phyloP scores from a whole-genome alignment of 2,797 vertebrate species.

The Ataeniobius toweri region DNA sequence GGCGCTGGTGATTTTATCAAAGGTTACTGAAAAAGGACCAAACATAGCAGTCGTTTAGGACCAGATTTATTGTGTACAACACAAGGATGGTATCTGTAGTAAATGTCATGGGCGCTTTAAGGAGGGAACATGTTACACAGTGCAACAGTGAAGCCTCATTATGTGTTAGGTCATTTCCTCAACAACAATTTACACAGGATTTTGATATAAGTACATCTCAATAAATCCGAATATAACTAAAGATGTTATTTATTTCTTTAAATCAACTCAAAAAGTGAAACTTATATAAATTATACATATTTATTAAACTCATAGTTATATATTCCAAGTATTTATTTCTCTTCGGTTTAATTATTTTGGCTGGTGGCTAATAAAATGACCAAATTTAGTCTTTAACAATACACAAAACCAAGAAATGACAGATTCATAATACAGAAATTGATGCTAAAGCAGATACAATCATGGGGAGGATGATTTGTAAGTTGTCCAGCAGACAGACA shows the following conservation, averaged over 20 bases:
- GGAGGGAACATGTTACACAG: not conserved
- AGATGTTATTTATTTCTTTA: no score
- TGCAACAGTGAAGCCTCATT: not conserved
- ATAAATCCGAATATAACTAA: no score
- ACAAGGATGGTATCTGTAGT: not conserved
- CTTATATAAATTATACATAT: no score
- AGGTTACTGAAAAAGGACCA: constrained; percentile 31
- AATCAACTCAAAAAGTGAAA: no score
- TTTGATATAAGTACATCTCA: not conserved
- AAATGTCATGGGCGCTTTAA: constrained; percentile 1
- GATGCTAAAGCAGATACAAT: not conserved
- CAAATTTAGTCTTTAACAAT: not conserved
- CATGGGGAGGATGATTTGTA: not conserved
- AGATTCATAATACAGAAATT: not conserved
- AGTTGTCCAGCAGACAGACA: not conserved
- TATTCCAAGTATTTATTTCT: not conserved
- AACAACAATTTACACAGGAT: not conserved
- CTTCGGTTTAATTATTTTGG: not conserved
- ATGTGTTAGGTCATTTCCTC: constrained; percentile 2
- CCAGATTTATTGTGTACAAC: constrained; percentile 11
- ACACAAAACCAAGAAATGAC: not conserved
- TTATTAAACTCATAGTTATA: not conserved
- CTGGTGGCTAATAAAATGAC: not conserved
- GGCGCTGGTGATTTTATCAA: constrained; percentile 32
- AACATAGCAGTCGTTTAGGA: constrained; percentile 18